Conservation (phyloP, 2,888 invertebrate species). For the Ligdia adustata region DNA sequence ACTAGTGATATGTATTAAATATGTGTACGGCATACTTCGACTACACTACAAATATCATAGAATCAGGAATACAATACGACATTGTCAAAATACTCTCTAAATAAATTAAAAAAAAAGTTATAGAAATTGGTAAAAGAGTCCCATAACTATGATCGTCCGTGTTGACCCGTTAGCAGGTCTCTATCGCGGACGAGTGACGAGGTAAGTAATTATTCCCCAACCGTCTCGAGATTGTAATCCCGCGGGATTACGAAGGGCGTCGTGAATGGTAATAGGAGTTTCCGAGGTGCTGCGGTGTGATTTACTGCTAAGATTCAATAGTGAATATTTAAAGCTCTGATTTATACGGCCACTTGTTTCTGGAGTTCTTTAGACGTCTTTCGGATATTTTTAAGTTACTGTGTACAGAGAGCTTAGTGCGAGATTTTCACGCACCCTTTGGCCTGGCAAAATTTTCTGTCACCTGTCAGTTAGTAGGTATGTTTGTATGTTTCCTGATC, state of each 20-base stretch:
- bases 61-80: too few species aligned
- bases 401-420: too few species aligned
- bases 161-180: constrained; percentile 47
- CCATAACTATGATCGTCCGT: constrained; percentile 46
- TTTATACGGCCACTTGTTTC: constrained; percentile 64
- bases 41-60: too few species aligned
- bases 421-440: too few species aligned
- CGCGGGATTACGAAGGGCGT: constrained; percentile 79
- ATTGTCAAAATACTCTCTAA: too few species aligned
- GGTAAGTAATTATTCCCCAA: constrained; percentile 81
- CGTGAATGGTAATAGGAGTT: constrained; percentile 81
- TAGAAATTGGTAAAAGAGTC: constrained; percentile 20
- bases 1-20: too few species aligned
- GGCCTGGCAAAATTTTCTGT: too few species aligned
- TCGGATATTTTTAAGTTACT: too few species aligned
- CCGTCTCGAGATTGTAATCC: constrained; percentile 80
- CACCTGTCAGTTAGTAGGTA: too few species aligned
- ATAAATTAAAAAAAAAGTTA: neutral
- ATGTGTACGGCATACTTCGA: too few species aligned
- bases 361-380: constrained; percentile 40
- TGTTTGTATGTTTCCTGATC: too few species aligned
- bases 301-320: constrained; percentile 82
- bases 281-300: constrained; percentile 79
- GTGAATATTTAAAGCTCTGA: constrained; percentile 80
- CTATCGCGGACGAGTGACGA: constrained; percentile 61